Percentiles rank a stretch among this genome's conserved stretches.
Evolutionary conservation across 2,113 vertebrate genomes (phyloP).

Genomic region (Oceanites oceanicus): DNA sequence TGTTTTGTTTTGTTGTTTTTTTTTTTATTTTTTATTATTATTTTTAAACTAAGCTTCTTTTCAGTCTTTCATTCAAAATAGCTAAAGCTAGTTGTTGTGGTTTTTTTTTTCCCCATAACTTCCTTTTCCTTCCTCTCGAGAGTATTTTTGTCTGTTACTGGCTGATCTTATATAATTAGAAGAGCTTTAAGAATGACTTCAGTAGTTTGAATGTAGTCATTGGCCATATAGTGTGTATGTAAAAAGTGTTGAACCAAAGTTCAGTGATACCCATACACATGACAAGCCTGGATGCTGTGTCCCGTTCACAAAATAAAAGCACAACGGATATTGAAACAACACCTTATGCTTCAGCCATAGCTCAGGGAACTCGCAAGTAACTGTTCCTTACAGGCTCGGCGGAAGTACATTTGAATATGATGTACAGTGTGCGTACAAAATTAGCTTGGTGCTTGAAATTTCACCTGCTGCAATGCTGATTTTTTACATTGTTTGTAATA

Average conservation of each 20-base stretch:
- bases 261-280: neutral
- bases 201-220: neutral
- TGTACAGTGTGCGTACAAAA: neutral
- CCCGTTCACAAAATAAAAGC: neutral
- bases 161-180: neutral
- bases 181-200: constrained; percentile 2
- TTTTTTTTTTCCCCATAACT: neutral
- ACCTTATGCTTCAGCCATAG: neutral
- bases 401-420: rapidly evolving
- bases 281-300: neutral
- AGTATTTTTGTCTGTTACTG: neutral
- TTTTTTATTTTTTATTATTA: too few relatives aligned
- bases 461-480: neutral
- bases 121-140: neutral
- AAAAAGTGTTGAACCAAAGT: neutral
- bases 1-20: neutral
- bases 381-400: neutral
- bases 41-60: neutral
- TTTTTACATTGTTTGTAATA: constrained; percentile 17
- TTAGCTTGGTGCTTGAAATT: neutral
- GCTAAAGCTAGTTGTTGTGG: neutral
- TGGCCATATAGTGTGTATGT: neutral
- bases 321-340: neutral
- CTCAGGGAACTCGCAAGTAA: rapidly evolving
- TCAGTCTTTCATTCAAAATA: neutral